Percentiles rank a stretch among this genome's conserved stretches.
These are phyloP conservation scores for Zhuqinia jingwanae DNA, from an alignment of 2,888 invertebrate species.

Conservation along the genomic window DNA sequence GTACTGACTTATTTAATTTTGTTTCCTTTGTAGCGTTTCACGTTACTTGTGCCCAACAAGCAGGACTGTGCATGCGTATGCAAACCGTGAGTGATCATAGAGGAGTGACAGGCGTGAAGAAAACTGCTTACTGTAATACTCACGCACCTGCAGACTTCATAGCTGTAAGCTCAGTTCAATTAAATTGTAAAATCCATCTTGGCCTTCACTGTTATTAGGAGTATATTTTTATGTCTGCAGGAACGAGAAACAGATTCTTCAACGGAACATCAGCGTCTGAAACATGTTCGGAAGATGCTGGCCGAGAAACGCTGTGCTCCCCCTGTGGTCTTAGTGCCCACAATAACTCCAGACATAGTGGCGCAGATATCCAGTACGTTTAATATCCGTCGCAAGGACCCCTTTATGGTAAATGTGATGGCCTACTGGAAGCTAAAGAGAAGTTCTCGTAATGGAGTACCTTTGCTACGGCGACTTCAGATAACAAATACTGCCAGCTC, in stretches of 20 bases:
- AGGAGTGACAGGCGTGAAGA: slow-evolving; percentile 88
- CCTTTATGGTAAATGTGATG: slow-evolving; percentile 93
- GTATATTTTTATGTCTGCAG: too few relatives aligned
- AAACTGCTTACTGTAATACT: slow-evolving; percentile 97
- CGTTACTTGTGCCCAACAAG: slow-evolving; percentile 99
- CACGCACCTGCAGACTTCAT: slow-evolving; percentile 90
- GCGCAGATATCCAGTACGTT: slow-evolving; percentile 92
- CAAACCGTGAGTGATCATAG: slow-evolving; percentile 87
- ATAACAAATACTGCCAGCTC: slow-evolving; percentile 81
- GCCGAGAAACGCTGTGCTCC: slow-evolving; percentile 94
- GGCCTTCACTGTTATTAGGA: too few relatives aligned
- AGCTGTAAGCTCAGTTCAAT: slow-evolving; percentile 71
- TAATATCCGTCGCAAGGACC: slow-evolving; percentile 87
- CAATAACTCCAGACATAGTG: slow-evolving; percentile 92
- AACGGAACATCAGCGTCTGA: slow-evolving; percentile 87
- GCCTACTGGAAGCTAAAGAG: slow-evolving; percentile 99
- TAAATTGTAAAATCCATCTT: too few relatives aligned
- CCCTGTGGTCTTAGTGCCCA: slow-evolving; percentile 96
- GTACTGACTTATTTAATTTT: too few relatives aligned
- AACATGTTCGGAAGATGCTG: slow-evolving; percentile 91
- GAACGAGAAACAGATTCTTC: slow-evolving; percentile 59
- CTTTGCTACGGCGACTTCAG: slow-evolving; percentile 92
- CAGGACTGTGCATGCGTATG: slow-evolving; percentile 97
- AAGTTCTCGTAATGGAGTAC: slow-evolving; percentile 97
- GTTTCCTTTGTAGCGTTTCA: slow-evolving; percentile 92